Percentiles rank a stretch among this genome's conserved stretches.
Evolutionary conservation across 2,113 vertebrate species (phyloP).

Genomic region (Eclectus roratus): DNA sequence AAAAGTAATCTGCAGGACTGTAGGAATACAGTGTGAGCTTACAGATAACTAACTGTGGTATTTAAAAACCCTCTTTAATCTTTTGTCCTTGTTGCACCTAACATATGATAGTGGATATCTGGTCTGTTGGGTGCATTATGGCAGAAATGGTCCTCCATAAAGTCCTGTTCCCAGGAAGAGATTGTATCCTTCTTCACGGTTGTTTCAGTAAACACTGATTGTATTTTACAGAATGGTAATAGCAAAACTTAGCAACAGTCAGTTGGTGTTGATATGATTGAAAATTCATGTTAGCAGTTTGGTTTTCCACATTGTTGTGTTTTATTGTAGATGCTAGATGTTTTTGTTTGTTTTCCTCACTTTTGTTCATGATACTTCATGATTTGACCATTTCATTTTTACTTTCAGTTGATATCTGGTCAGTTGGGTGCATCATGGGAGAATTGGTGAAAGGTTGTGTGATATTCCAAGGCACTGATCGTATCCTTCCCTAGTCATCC

Average conservation of each 20-base stretch:
- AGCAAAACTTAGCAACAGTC: background rate
- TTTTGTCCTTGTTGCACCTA: conserved; percentile 73
- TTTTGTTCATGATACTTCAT: conserved; percentile 77
- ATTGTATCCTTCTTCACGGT: conserved; percentile 84
- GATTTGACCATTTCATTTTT: conserved; percentile 85
- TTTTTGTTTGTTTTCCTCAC: conserved; percentile 59
- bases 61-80: conserved; percentile 66
- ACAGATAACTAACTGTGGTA: background rate
- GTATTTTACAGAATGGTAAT: background rate
- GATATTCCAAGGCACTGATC: conserved; percentile 99
- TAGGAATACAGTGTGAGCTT: background rate
- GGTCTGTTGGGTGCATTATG: conserved; percentile 89
- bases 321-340: conserved; percentile 58
- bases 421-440: conserved; percentile 99
- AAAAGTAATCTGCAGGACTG: background rate
- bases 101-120: conserved; percentile 87
- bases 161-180: conserved; percentile 89
- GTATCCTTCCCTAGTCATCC: conserved; percentile 88
- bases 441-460: conserved; percentile 99
- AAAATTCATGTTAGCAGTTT: conserved; percentile 50
- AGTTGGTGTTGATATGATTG: conserved; percentile 24
- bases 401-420: conserved; percentile 99
- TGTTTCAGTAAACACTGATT: background rate
- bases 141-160: conserved; percentile 91
- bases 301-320: conserved; percentile 68